Evolutionary conservation across 2,888 invertebrate genomes (phyloP).

Genomic region (Sminthurinus aureus): DNA sequence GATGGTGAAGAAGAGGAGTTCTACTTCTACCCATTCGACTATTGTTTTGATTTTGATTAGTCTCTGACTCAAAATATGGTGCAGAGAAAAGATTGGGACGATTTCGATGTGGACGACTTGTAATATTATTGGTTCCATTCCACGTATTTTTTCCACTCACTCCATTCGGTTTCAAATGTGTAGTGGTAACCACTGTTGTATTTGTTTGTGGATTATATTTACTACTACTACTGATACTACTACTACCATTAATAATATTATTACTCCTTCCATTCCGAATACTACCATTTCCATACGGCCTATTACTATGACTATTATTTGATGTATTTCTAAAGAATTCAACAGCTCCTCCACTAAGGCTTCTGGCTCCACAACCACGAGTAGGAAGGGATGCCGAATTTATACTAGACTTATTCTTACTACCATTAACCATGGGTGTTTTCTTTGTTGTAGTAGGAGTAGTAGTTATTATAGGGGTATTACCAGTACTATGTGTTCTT

Average conservation of each 20-base stretch:
- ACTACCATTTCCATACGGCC: neutral
- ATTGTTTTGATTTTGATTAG: neutral
- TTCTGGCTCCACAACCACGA: neutral
- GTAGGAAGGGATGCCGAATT: slow-evolving; percentile 46
- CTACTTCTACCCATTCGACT: too few relatives aligned
- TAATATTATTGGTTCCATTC: slow-evolving; percentile 53
- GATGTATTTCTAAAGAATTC: slow-evolving; percentile 54
- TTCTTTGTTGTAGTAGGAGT: slow-evolving; percentile 38
- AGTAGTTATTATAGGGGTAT: slow-evolving; percentile 30
- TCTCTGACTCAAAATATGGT: slow-evolving; percentile 48
- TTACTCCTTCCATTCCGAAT: neutral
- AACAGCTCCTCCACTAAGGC: slow-evolving; percentile 55
- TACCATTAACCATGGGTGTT: slow-evolving; percentile 35
- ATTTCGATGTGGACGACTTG: slow-evolving; percentile 26
- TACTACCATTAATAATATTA: slow-evolving; percentile 37
- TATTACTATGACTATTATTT: slow-evolving; percentile 3
- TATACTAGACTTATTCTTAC: slow-evolving; percentile 35
- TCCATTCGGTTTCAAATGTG: neutral
- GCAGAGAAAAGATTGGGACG: slow-evolving; percentile 57
- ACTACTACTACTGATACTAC: neutral
- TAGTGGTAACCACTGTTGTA: slow-evolving; percentile 45
- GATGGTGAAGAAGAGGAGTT: too few relatives aligned
- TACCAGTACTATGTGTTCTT: slow-evolving; percentile 34
- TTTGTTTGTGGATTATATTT: slow-evolving; percentile 58
- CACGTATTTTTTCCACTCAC: slow-evolving; percentile 57